Base-by-base conservation (phyloP, 1,140 invertebrate genomes). In the Plectus sambesii region DNA sequence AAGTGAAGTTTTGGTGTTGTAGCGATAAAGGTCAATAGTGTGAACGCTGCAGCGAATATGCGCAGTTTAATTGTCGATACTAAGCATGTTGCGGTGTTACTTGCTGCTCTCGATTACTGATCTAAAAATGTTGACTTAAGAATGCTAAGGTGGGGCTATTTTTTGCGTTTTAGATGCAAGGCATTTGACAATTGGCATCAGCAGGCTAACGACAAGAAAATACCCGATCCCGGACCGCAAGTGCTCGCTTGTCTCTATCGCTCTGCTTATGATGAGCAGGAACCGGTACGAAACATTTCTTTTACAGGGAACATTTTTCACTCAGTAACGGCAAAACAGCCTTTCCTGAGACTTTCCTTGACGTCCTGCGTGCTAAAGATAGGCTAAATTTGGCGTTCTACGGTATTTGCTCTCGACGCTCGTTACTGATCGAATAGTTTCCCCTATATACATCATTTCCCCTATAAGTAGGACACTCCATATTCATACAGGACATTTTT, bases 201-300 rank as follows among this genome's bases (percentile, higher is more conserved):
- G 38, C 56, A 56, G 1, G 42, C 35, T 19, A 51, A 58, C 29
- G 73, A 76, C 36, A 75, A 76, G 47, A 73, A 76, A 23, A 78
- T 80, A 62, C 78, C 78, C 71, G 78, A 80, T 63, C 80, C 80
- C 1, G 81, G 81, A 17, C 83, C 85, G 4, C 73, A 87, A 27
- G 79, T 96, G 35, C 73, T 98, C 38, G 85, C 89, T 22, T 98
- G 92, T 74, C 77, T 98, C 6, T 93, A 90, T 69, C 69, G 79
- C 53, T 82, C 85, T 72, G 83, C 83, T 29, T 84, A 85, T 70
- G 62, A 67, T 37, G 64, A 69, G 26, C 26, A 63, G 23, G 78
- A 82, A 68, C 76, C 81, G 26, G 77, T 81, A 38, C 6, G 6
- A 54, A 73, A 79, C 38, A 77, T 78, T 62, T 75, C 79, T 56